Conservation (phyloP, 2,888 invertebrate genomes). For the Chymomyza amoena region DNA sequence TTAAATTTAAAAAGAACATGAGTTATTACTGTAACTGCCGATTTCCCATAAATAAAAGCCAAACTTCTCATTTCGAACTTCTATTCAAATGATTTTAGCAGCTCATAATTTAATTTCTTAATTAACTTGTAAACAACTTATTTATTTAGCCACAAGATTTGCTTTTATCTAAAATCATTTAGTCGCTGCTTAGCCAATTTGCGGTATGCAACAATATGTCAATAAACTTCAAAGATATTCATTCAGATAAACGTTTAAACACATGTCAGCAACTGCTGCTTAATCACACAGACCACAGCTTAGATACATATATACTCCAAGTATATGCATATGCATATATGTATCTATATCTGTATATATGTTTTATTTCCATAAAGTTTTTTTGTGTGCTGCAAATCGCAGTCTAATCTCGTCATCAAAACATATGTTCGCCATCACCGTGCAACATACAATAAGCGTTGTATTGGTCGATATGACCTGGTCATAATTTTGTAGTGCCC, state of each 20-base stretch:
- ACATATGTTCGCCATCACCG: slow-evolving; percentile 54
- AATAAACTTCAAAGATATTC: not conserved
- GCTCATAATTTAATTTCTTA: not conserved
- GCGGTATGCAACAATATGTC: not conserved
- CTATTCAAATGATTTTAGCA: not conserved
- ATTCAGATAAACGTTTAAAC: slow-evolving; percentile 41
- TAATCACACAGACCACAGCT: not conserved
- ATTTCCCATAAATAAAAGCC: too few relatives aligned
- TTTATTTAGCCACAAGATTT: not conserved
- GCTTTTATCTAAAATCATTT: not conserved
- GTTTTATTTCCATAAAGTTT: not conserved
- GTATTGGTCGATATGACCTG: slow-evolving; percentile 19
- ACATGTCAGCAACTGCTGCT: slow-evolving; percentile 43
- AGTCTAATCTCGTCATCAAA: slow-evolving; percentile 55
- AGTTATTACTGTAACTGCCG: too few relatives aligned
- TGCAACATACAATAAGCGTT: not conserved
- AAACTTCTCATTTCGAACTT: too few relatives aligned
- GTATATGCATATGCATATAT: not conserved
- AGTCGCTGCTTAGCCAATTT: not conserved
- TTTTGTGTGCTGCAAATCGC: slow-evolving; percentile 21
- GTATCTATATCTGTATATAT: not conserved
- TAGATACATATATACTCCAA: not conserved
- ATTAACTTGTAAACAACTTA: not conserved
- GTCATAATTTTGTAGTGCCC: slow-evolving; percentile 58
- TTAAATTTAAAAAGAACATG: too few relatives aligned